phyloP scores from a whole-genome alignment of 2,797 vertebrate genomes.

The Gymnoscopelus microlampas region DNA sequence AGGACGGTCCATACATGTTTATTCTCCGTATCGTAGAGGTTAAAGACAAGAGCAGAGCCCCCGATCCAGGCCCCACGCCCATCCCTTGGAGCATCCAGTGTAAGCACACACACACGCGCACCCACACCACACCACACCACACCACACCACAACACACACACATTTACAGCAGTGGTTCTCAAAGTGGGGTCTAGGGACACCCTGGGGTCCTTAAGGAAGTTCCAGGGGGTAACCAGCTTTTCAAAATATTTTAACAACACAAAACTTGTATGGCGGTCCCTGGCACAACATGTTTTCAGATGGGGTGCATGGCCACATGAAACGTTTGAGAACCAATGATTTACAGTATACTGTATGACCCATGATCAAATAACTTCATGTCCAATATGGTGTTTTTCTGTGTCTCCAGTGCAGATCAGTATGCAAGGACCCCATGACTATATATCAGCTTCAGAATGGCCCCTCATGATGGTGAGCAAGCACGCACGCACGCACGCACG shows the following conservation, averaged over 20 bases:
- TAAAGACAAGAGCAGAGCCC: neutral
- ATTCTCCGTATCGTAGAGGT: slow-evolving; percentile 64
- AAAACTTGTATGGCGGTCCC: no score
- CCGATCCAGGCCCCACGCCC: neutral
- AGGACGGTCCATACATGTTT: slow-evolving; percentile 84
- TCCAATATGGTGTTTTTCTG: slow-evolving; percentile 9
- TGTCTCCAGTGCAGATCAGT: slow-evolving; percentile 74
- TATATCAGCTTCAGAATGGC: slow-evolving; percentile 85
- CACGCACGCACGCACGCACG: neutral
- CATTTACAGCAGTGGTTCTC: neutral
- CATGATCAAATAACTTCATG: neutral
- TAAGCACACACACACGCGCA: slow-evolving; percentile 49
- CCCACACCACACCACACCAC: slow-evolving; percentile 3
- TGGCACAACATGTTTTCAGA: no score
- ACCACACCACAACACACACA: slow-evolving; percentile 8
- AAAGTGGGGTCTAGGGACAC: no score
- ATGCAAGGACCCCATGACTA: slow-evolving; percentile 77
- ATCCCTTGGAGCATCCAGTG: slow-evolving; percentile 62
- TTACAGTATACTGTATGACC: neutral
- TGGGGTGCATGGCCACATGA: no score
- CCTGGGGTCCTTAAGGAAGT: no score
- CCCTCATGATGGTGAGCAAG: slow-evolving; percentile 84
- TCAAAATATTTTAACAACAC: no score
- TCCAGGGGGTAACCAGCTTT: neutral
- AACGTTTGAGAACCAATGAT: no score